Evolutionary conservation across 2,888 invertebrate species (phyloP), one percentile per base, ranked within the genome.

Genomic region (Agrochola macilenta): DNA sequence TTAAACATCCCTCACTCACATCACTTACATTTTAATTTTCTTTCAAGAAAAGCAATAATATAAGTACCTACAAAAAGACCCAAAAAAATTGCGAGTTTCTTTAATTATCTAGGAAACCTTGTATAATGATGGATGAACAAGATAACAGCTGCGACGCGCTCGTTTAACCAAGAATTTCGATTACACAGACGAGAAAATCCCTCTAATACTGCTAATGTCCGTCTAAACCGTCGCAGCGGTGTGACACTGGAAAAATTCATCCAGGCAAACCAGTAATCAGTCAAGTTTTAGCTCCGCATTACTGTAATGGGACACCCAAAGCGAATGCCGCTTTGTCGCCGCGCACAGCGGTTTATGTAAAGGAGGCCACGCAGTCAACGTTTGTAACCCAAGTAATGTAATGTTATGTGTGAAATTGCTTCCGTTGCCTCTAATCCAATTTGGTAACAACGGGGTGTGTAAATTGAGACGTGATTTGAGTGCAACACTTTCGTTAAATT

Each of bases 271-370:
- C 92, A 90, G 95, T 94, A 93, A 95, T 95, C 95, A 93, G 94
- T 95, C 95, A 95, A 95, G 95, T 94, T 95, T 94, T 93, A 95
- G 94, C 94, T 92, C 89, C 92, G 90, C 93, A 95, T 95, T 95
- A 95, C 93, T 69, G 93, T 95, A 95, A 95, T 95, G 93, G 93
- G 92, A 89, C 91, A 89, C 89, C 90, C 89, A 87, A 87, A 89
- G 90, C 89, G 90, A 89, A 89, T 89, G 84, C 87, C 89, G 92
- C 93, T 94, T 93, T 93, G 93, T 94, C 92, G 91, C 89, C 84
- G 87, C 89, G 89, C 86, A 92, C 89, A 84, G 82, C 87, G 90
- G 89, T 89, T 90, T 90, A 88, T 85, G 88, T 88, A 88, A 89
- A 90, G 88, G 86, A 84, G 86, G 88, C 86, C 82, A 78, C 81